Evolutionary conservation across 2,113 vertebrate genomes (phyloP), one percentile per base, ranked within the genome.

Genomic region (Pholis gunnellus): DNA sequence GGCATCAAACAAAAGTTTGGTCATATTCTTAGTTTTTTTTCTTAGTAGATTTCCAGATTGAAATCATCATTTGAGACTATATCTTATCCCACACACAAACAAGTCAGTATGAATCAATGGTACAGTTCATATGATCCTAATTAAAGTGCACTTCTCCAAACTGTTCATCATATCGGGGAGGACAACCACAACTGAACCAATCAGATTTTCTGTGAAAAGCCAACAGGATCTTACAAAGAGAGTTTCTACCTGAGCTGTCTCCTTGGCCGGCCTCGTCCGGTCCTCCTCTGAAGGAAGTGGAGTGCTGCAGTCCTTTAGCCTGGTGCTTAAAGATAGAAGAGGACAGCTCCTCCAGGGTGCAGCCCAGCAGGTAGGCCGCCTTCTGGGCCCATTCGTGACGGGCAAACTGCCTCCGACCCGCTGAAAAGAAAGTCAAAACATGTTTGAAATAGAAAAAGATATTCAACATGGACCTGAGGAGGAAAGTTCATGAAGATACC

Each of bases 351-450:
- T 99, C 98, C 88, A 99, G 92, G 69, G 94, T 96, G 89, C 93
- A 98, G 89, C 97, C 96, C 90, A 98, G 86, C 68, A 99, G 94
- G 91, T 99, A 99, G 0, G 98, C 97, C 0, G 98, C 97, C 81
- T 99, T 99, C 95, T 99, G 98, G 52, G 98, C 98, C 98, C 97
- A 99, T 78, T 99, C 98, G 0, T 99, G 98, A 20, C 96, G 97
- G 1, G 98, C 98, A 95, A 99, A 99, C 94, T 99, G 98, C 75
- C 94, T 95, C 1, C 96, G 96, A 8, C 97, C 97, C 65, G 88
- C 97, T 98, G 44, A 5, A 56, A 36, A 34, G 0, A 50, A n/a
- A 48, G n/a, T 7, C 42, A 2, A 42, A 10, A 29, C 4, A 9
- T 18, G 20, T 40, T 73, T 63, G n/a, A 22, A 65, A 69, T 5